Evolutionary conservation across 2,797 vertebrate species (phyloP).

Genomic region (Staurois parvus): DNA sequence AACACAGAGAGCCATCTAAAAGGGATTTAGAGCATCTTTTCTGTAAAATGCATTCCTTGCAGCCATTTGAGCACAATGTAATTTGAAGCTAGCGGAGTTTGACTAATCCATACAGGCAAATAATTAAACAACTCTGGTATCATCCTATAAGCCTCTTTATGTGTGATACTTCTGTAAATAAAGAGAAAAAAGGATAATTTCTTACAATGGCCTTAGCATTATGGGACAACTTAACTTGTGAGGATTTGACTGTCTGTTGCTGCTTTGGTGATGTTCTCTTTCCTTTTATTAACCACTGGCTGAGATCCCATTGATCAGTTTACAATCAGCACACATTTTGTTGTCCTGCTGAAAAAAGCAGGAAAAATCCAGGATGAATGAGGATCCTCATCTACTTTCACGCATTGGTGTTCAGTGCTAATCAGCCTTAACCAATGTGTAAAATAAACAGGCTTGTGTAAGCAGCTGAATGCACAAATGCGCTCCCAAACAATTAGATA

Average conservation of each 20-base stretch:
- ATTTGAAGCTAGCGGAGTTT: slow-evolving; percentile 64
- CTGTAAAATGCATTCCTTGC: slow-evolving; percentile 44
- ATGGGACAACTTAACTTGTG: slow-evolving; percentile 39
- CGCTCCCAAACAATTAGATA: not conserved
- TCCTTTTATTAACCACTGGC: slow-evolving; percentile 33
- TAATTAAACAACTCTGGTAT: slow-evolving; percentile 9
- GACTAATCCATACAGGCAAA: slow-evolving; percentile 58
- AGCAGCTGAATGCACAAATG: slow-evolving; percentile 15
- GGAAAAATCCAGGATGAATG: slow-evolving; percentile 45
- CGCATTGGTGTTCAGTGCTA: slow-evolving; percentile 13
- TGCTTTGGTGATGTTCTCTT: slow-evolving; percentile 36
- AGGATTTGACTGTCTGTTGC: slow-evolving; percentile 17
- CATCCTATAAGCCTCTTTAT: slow-evolving; percentile 62
- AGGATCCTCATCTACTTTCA: slow-evolving; percentile 11
- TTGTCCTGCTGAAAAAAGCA: slow-evolving; percentile 3
- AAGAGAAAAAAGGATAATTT: slow-evolving; percentile 53
- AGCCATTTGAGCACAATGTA: slow-evolving; percentile 60
- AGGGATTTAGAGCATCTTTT: slow-evolving; percentile 51
- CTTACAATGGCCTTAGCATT: slow-evolving; percentile 29
- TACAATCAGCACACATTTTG: slow-evolving; percentile 29
- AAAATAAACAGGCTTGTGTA: slow-evolving; percentile 41
- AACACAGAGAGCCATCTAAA: slow-evolving; percentile 38
- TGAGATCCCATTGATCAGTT: slow-evolving; percentile 33
- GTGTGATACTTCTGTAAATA: slow-evolving; percentile 40
- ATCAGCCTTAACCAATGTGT: slow-evolving; percentile 21